Base-by-base conservation (phyloP, 2,797 vertebrate species). In the Schizothorax lantsangensis region DNA sequence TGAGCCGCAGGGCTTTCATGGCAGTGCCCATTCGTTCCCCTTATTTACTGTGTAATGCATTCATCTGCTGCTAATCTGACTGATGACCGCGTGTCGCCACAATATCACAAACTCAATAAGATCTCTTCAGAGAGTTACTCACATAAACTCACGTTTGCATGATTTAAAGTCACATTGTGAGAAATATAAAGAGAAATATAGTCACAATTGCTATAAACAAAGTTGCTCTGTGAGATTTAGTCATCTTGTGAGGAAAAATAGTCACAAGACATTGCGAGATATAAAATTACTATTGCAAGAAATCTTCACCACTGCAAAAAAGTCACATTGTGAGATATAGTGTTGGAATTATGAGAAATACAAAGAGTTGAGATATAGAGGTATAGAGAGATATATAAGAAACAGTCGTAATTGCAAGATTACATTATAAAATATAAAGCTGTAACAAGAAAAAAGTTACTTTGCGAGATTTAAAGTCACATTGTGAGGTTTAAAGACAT, bases 11-110 rank as follows among this genome's bases (percentile, higher is more conserved):
- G 71, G 82, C 12, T 62, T 26, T 83, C 15, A 14, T 68, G 64
- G 64, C 30, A 68, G 64, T 68, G n/a, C 79, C 40, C 79, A 49
- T 83, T 74, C 19, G 69, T 83, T 62, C 54, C 30, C 54, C 54
- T 14, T 26, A 17, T 77, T 81, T 66, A 38, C 23, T 15, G 49
- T 12, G 36, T 62, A 43, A 62, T 17, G 12, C 43, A 3, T 43
- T 14, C 71, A n/a, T 79, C 77, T 40, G 54, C 23, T 23, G 23
- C 49, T 40, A 43, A 79, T 62, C 54, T 17, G 77, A 59, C 7
- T 9, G 12, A 79, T 9, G 23, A 3, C 7, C 54, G 23, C 0
- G 7, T 5, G 68, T 59, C 54, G 4, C 21, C 21, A 10, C 36
- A 57, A 79, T 1, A 33, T 33, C 49, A 14, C 45, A 74, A 15